These are phyloP conservation scores for Tragopan temminckii DNA, from an alignment of 2,797 vertebrate genomes.

Conservation along the genomic window DNA sequence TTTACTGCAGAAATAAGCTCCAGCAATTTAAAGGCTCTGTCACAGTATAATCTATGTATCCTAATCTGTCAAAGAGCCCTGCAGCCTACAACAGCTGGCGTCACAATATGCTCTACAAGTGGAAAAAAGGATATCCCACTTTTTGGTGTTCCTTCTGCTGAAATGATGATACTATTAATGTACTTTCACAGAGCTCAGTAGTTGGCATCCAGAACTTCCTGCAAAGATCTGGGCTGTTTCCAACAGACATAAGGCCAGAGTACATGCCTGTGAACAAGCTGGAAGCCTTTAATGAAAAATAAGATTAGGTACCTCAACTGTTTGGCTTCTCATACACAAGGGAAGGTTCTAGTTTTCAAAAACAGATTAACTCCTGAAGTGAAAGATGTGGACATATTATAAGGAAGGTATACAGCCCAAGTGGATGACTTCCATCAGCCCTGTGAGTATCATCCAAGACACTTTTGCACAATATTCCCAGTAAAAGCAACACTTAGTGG, in stretches of 20 bases:
- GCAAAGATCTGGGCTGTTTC: conserved; percentile 1
- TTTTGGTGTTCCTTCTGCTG: not conserved
- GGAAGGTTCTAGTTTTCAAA: not conserved
- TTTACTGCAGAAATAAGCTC: not conserved
- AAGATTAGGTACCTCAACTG: not conserved
- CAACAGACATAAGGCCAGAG: conserved; percentile 7
- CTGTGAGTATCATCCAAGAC: not conserved
- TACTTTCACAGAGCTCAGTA: conserved; percentile 9
- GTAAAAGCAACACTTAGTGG: not conserved
- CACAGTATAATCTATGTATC: not conserved
- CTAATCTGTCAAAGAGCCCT: not conserved
- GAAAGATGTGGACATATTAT: fast-evolving
- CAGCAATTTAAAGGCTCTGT: not conserved
- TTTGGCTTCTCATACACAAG: not conserved
- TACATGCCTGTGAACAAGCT: not conserved
- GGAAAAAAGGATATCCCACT: not conserved
- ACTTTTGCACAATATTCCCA: not conserved
- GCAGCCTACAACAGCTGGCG: conserved; percentile 38
- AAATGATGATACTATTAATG: not conserved
- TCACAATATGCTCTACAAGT: not conserved
- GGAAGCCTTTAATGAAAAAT: conserved; percentile 10
- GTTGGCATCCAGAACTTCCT: conserved; percentile 17
- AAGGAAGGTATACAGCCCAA: not conserved
- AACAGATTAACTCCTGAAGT: fast-evolving
- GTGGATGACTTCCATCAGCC: not conserved